A percentile compares a stretch with the other conserved stretches of the same genome.
phyloP scores from a whole-genome alignment of 1,140 invertebrate genomes.

The Apis laboriosa region DNA sequence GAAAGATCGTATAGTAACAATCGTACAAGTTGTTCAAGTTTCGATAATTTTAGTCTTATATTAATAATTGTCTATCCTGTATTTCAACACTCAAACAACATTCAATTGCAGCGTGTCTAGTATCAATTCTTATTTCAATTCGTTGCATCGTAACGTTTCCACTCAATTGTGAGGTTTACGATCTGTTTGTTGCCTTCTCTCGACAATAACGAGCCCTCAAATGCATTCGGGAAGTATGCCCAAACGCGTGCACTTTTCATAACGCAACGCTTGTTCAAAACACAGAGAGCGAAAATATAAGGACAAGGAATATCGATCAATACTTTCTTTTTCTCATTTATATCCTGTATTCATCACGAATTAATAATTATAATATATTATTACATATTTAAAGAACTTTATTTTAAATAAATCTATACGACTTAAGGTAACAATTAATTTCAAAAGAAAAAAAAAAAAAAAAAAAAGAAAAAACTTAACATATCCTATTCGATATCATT shows the following conservation, averaged over 20 bases:
- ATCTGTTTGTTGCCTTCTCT: slow-evolving; percentile 33
- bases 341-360: no score
- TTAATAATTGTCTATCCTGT: not conserved
- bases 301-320: not conserved
- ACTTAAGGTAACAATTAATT: not conserved
- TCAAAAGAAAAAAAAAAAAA: not conserved
- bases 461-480: no score
- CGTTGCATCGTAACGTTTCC: not conserved
- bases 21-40: no score
- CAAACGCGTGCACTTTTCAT: not conserved
- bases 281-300: not conserved
- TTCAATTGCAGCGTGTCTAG: not conserved
- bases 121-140: not conserved
- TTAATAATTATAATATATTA: no score
- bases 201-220: slow-evolving; percentile 32
- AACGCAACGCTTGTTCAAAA: slow-evolving; percentile 17
- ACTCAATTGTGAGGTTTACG: slow-evolving; percentile 31
- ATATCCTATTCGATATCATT: not conserved
- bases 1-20: no score
- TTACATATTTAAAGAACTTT: no score
- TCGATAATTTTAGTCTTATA: not conserved
- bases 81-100: not conserved
- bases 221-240: slow-evolving; percentile 7
- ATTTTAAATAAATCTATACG: no score
- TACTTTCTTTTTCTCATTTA: not conserved